Base-by-base conservation (phyloP, 1,140 invertebrate species). In the Temnothorax longispinosus region DNA sequence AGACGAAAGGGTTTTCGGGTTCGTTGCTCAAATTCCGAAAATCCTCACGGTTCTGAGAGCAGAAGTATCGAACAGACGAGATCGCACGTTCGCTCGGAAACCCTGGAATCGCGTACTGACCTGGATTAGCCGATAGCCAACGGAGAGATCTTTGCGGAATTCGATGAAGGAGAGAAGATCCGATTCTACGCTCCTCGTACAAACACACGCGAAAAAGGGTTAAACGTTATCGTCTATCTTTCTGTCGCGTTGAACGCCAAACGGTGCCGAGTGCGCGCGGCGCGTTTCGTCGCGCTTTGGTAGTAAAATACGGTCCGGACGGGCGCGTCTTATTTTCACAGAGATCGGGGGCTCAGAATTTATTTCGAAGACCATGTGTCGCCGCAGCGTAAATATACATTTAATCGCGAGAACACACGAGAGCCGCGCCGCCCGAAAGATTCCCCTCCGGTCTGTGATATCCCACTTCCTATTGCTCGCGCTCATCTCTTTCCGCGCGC, bases 401-500 rank as follows among this genome's bases (percentile, higher is more conserved):
- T 85, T 78, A 85, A 85, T 77, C 56, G 32, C 58, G 18, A 47
- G 41, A 64, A 75, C 21, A 44, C 47, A 35, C 41, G 6, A 13
- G 13, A 62, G 13, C 18, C 13, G 8, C 60, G 77, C 27, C 44
- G 44, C 11, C 6, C 0, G 47, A 41, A 47, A 18, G 54, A 58
- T 47, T 38, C n/a, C 58, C 7, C 27, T 38, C 8, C 52, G 44
- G 0, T 15, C 11, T 13, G 35, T 21, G 41, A 18, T 44, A 56
- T 69, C 88, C 60, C 35, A 21, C 38, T 81, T 60, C 41, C 35
- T 35, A 35, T 13, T 60, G 41, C 50, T 47, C 64, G 50, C 56
- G 50, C 56, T 89, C 72, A 62, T 56, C 58, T 41, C 85, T 84
- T 72, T 60, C 50, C 87, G 72, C 72, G 64, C 85, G 65, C 74